Base-by-base conservation (phyloP, 2,888 invertebrate species). In the Hemithea aestivaria region DNA sequence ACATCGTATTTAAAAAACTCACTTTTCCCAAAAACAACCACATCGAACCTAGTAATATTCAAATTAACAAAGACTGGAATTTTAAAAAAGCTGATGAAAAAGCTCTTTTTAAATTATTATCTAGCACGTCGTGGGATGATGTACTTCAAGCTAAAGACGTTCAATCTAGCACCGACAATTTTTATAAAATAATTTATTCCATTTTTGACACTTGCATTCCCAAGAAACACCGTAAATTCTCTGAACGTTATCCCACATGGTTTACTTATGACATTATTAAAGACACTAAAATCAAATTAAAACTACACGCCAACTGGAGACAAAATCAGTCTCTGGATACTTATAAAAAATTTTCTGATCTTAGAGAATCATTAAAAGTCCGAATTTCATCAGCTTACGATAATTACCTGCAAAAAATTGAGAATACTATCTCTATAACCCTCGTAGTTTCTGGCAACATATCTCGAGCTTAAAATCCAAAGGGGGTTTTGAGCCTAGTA, bases 401-500 rank as follows among this genome's bases (percentile, higher is more conserved):
- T 4, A 6, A 2, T 4, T 10, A 37, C 10, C 7, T 31, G 10
- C 9, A 10, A 10, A 7, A 2, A 5, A 27, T 32, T 4, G 37
- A 37, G 9, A 7, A 12, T 7, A 37, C 31, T 6, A 10, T 37
- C 2, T n/a, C 6, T n/a, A 1, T 20, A 24, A 25, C 7, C 28
- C 32, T 1, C 28, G 33, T 1, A 20, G n/a, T 10, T 39, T 39
- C 3, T 29, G 39, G 29, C 26, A 6, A 6, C 26, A 34, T 20
- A n/a, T 34, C 2, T 21, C 28, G 1, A 29, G 24, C n/a, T 22
- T 31, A 11, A 20, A 12, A 8, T 31, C 22, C 1, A 31, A 31
- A 10, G 30, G 30, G 3, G 25, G 39, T 7, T 39, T 39, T 20
- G 38, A 33, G 12, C 33, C 38, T 7, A 12, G 0, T 1, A 20